Base-by-base conservation (phyloP, 1,140 invertebrate genomes). In the roundworm (Caenorhabditis elegans) region DNA sequence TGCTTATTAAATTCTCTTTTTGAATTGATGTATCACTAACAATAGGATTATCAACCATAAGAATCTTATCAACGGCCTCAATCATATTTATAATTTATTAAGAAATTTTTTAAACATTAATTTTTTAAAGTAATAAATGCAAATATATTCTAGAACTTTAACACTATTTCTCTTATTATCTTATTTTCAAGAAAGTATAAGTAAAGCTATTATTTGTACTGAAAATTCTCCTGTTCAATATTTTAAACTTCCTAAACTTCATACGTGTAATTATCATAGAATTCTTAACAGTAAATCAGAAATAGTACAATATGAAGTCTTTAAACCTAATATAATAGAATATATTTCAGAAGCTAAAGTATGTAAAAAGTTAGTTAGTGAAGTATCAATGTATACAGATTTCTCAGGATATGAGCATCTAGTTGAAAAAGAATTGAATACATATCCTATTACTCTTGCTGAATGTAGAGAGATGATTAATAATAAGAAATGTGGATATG, bases 351-450 rank as follows among this genome's bases (percentile, higher is more conserved):
- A 82, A n/a, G 82, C 79, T 15, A 49, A 79, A 28, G 10, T 82
- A 1, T 82, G 82, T 82, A 82, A 82, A 53, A 84, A 84, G 28
- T 82, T 84, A 24, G 49, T 84, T 36, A 83, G 15, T 28, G 83
- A 84, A 84, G 83, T 84, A 17, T 84, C 82, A 26, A 46, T 84
- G 47, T 84, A 84, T 31, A 84, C 83, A 5, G 82, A 83, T 84
- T 78, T 84, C 34, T 83, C 80, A 46, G 83, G 83, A 36, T 84
- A 84, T 80, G 82, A 84, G 76, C 82, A 83, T 76, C 34, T 83
- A 82, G 53, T 83, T 2, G 82, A 83, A 76, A 83, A 83, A 82
- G 82, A 83, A 36, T 28, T 83, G 22, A 83, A 83, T 43, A 80
- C 83, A 36, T 24, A 24, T 39, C 31, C 34, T 0, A 75, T 75